Evolutionary conservation across 1,140 invertebrate genomes (phyloP).

Genomic region (Ylistrum balloti): DNA sequence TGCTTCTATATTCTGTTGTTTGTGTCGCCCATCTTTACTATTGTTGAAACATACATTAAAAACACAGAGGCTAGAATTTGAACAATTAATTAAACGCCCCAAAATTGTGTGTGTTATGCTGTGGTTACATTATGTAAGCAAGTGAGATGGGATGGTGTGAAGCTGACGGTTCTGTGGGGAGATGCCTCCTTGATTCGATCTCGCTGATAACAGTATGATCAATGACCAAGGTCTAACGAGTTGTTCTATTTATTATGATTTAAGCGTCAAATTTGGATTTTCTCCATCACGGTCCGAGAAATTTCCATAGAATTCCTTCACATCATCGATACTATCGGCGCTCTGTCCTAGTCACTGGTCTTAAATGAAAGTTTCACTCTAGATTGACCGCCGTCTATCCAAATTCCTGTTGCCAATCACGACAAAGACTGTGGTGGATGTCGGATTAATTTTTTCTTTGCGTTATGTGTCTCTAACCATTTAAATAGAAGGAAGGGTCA

Average conservation of each 20-base stretch:
- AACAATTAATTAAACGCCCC: background rate
- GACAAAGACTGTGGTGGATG: no score
- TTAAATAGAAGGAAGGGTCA: no score
- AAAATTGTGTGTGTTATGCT: background rate
- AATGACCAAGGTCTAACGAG: background rate
- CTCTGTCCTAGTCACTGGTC: background rate
- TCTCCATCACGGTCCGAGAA: background rate
- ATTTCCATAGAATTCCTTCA: background rate
- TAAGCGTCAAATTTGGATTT: slow-evolving; percentile 28
- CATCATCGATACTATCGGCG: background rate
- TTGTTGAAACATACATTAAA: background rate
- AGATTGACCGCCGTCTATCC: background rate
- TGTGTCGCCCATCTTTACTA: background rate
- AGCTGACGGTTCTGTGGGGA: background rate
- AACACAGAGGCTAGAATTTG: background rate
- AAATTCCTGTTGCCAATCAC: no score
- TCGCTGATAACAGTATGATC: slow-evolving; percentile 17
- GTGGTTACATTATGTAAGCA: background rate
- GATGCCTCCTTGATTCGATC: background rate
- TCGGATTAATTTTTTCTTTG: no score
- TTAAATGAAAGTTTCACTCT: background rate
- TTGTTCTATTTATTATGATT: slow-evolving; percentile 12
- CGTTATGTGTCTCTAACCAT: no score
- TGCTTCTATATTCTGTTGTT: background rate
- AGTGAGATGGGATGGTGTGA: background rate